Evolutionary conservation across 2,797 vertebrate species (phyloP).

Genomic region (Gymnothorax javanicus): DNA sequence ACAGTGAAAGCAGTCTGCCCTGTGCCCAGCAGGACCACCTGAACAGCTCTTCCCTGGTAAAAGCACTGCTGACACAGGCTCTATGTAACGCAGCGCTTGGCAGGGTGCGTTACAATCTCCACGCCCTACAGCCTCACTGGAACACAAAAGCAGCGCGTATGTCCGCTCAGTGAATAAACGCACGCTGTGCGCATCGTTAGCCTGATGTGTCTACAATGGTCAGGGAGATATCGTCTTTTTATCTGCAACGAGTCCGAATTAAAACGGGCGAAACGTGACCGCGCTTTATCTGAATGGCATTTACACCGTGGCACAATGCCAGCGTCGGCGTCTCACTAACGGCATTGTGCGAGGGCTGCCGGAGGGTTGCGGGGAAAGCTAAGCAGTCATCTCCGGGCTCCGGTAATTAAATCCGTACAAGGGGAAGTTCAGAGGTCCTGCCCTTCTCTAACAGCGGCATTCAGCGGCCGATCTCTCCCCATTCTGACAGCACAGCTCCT

Average conservation of each 20-base stretch:
- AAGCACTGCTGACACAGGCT: not conserved
- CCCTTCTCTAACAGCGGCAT: not conserved
- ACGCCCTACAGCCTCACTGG: not conserved
- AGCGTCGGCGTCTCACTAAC: not conserved
- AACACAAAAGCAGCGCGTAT: not conserved
- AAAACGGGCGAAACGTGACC: not conserved
- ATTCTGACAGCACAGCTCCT: constrained; percentile 38
- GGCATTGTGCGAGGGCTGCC: not conserved
- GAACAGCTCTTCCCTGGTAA: not conserved
- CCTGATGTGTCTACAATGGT: constrained; percentile 3
- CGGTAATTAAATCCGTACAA: constrained; percentile 23
- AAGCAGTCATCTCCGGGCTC: constrained; percentile 8
- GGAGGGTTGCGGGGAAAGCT: not conserved
- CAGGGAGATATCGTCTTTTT: not conserved
- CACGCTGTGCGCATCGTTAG: not conserved
- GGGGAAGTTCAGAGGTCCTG: not conserved
- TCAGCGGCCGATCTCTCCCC: not conserved
- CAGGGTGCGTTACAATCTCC: not conserved
- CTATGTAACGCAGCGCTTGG: not conserved
- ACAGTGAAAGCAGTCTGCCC: not conserved
- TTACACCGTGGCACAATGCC: not conserved
- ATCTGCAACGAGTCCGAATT: not conserved
- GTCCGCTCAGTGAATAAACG: not conserved
- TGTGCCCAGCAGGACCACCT: too few relatives aligned
- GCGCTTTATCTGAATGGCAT: not conserved